Evolutionary conservation across 2,888 invertebrate species (phyloP).

Genomic region (Thereva nobilitata): DNA sequence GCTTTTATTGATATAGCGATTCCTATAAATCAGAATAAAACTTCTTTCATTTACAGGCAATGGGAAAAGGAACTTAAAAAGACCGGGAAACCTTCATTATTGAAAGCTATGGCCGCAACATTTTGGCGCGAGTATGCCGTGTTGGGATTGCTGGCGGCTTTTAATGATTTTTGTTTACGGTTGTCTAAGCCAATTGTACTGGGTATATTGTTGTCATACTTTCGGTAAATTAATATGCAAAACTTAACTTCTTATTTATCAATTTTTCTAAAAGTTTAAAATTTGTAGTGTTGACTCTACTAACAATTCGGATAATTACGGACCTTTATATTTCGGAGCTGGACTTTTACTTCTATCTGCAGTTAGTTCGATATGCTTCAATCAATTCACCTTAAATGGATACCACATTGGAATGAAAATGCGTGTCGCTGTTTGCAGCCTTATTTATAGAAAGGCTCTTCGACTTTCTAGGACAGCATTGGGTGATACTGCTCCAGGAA

Average conservation of each 20-base stretch:
- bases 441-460: slow-evolving; percentile 84
- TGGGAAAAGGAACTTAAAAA: slow-evolving; percentile 41
- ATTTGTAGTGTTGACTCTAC: slow-evolving; percentile 21
- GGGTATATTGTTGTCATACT: slow-evolving; percentile 43
- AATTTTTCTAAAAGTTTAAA: neutral
- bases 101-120: slow-evolving; percentile 42
- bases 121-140: slow-evolving; percentile 44
- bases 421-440: slow-evolving; percentile 77
- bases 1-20: no score
- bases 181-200: slow-evolving; percentile 43
- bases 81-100: slow-evolving; percentile 41
- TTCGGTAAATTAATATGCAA: slow-evolving; percentile 38
- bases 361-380: slow-evolving; percentile 58
- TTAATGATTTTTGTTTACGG: slow-evolving; percentile 43
- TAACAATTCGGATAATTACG: neutral
- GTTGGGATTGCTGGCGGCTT: slow-evolving; percentile 38
- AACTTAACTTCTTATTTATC: neutral
- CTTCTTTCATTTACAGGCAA: slow-evolving; percentile 37
- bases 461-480: slow-evolving; percentile 70
- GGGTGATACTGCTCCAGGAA: slow-evolving; percentile 82
- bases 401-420: slow-evolving; percentile 82
- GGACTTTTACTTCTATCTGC: slow-evolving; percentile 54
- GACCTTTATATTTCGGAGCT: slow-evolving; percentile 65
- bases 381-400: slow-evolving; percentile 71
- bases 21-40: neutral